Conservation (phyloP, 2,888 invertebrate genomes). For the Deladenus siricidicola region DNA sequence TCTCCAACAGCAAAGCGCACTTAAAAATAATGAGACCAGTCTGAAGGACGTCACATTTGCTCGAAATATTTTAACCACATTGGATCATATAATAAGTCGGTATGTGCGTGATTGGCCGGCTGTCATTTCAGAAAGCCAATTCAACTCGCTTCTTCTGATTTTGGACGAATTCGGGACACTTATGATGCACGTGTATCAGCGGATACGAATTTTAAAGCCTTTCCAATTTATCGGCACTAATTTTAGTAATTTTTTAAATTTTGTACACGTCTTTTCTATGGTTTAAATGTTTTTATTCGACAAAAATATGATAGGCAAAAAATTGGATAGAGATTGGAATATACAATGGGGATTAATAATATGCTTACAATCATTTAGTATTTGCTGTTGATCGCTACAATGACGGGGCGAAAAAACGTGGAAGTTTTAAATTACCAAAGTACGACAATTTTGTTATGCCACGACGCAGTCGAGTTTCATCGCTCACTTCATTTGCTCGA, state of each 20-base stretch:
- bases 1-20: too few relatives aligned
- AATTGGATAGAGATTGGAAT: background rate
- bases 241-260: conserved; percentile 27
- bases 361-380: too few relatives aligned
- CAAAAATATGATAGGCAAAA: too few relatives aligned
- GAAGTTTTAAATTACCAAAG: too few relatives aligned
- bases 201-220: conserved; percentile 24
- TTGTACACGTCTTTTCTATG: too few relatives aligned
- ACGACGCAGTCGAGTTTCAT: too few relatives aligned
- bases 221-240: conserved; percentile 24
- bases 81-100: background rate
- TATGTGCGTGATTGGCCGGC: background rate
- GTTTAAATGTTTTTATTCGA: too few relatives aligned
- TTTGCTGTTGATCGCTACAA: conserved; percentile 22
- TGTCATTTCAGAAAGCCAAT: conserved; percentile 22
- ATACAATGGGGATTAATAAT: too few relatives aligned
- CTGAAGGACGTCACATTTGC: conserved; percentile 14
- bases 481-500: too few relatives aligned
- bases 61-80: conserved; percentile 3
- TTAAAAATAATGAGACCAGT: too few relatives aligned
- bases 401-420: too few relatives aligned
- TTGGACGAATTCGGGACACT: conserved; percentile 33
- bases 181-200: conserved; percentile 19
- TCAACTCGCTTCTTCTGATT: conserved; percentile 22
- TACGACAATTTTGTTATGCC: too few relatives aligned